These are phyloP conservation scores for Apostichopus californicus DNA, from an alignment of 35 echinoderm and acorn worm species.

Conservation along the genomic window DNA sequence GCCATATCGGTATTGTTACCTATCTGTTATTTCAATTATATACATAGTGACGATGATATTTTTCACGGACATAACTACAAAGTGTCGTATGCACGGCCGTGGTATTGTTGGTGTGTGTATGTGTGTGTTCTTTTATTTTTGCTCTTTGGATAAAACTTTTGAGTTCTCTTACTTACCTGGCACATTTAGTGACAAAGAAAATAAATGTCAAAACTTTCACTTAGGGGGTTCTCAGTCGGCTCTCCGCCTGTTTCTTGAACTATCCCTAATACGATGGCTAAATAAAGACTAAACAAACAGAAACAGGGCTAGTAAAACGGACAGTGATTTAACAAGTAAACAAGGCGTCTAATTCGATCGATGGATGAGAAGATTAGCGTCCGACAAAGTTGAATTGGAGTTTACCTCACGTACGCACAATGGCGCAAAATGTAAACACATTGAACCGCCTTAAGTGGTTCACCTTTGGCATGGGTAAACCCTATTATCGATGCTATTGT, in stretches of 20 bases:
- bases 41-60: too few relatives aligned
- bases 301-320: neutral
- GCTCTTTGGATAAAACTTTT: too few relatives aligned
- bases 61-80: too few relatives aligned
- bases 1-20: too few relatives aligned
- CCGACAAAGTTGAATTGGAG: neutral
- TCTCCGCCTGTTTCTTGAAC: neutral
- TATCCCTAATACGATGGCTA: neutral
- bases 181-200: neutral
- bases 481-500: too few relatives aligned
- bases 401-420: neutral
- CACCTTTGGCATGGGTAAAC: neutral
- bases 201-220: neutral
- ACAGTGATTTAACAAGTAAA: neutral
- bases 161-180: neutral
- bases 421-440: neutral
- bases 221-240: neutral
- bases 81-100: too few relatives aligned
- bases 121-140: too few relatives aligned
- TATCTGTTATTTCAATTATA: too few relatives aligned
- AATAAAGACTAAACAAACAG: neutral
- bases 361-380: neutral
- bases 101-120: too few relatives aligned
- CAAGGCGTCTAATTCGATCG: neutral
- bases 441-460: neutral